These are phyloP conservation scores for Arctopsyche grandis DNA, from an alignment of 1,140 invertebrate species.

Conservation along the genomic window DNA sequence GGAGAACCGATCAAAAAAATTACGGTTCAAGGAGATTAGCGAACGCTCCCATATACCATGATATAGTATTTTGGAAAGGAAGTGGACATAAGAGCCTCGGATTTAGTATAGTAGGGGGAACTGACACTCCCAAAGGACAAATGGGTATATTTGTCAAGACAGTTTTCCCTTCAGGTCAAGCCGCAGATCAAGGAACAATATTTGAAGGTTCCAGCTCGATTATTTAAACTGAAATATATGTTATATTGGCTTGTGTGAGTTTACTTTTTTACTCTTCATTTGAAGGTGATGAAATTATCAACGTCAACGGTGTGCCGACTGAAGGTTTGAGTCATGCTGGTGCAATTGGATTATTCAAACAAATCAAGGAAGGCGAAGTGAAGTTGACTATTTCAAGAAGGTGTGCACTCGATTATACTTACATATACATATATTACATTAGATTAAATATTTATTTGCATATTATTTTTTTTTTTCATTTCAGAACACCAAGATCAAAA, in stretches of 20 bases:
- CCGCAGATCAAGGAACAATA: conserved; percentile 81
- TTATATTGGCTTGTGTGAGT: neutral
- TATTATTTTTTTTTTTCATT: conserved; percentile 47
- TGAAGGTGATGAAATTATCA: conserved; percentile 92
- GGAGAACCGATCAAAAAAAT: conserved; percentile 58
- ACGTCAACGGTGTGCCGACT: conserved; percentile 85
- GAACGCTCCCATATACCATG: conserved; percentile 55
- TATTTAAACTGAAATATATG: neutral
- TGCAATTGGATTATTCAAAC: conserved; percentile 89
- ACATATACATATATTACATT: conserved; percentile 23
- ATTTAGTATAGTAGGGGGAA: conserved; percentile 92
- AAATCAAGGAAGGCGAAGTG: conserved; percentile 86
- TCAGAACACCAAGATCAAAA: conserved; percentile 67
- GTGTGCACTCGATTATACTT: too few species aligned
- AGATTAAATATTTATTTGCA: neutral
- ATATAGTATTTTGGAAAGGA: conserved; percentile 80
- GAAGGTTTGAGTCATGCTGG: conserved; percentile 88
- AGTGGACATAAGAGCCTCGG: conserved; percentile 86
- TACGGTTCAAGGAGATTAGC: conserved; percentile 27
- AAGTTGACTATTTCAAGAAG: conserved; percentile 82
- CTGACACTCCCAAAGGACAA: conserved; percentile 86
- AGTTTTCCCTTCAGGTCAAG: conserved; percentile 88
- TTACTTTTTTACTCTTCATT: conserved; percentile 46
- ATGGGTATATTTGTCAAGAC: conserved; percentile 94
- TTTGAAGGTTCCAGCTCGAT: conserved; percentile 77